Evolutionary conservation across 2,888 invertebrate species (phyloP).

Genomic region (Sinohyriopsis cumingii): DNA sequence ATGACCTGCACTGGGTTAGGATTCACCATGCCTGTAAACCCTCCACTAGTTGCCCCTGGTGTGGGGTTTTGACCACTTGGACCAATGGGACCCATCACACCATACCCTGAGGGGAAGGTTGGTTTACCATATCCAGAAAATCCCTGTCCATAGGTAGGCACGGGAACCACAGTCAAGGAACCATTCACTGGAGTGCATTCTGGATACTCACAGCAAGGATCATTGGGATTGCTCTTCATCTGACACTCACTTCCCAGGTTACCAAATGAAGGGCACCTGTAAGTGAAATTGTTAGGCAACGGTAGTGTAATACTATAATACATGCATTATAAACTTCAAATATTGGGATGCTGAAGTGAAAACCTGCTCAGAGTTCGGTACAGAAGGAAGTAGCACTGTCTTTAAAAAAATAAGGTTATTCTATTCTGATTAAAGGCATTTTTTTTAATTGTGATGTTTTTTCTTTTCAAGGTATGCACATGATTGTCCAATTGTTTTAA

Average conservation of each 20-base stretch:
- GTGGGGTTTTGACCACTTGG: too few relatives aligned
- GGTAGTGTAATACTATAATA: not conserved
- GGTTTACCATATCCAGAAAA: conserved; percentile 36
- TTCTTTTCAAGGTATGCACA: too few relatives aligned
- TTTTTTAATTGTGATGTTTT: too few relatives aligned
- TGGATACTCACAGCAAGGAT: conserved; percentile 48
- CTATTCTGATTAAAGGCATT: too few relatives aligned
- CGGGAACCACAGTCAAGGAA: conserved; percentile 28
- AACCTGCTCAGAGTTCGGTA: not conserved
- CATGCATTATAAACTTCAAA: not conserved
- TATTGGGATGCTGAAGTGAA: not conserved
- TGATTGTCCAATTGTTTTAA: too few relatives aligned
- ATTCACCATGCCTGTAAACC: too few relatives aligned
- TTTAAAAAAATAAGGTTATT: not conserved
- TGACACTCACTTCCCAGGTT: conserved; percentile 37
- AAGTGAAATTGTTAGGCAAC: not conserved
- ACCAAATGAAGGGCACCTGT: conserved; percentile 46
- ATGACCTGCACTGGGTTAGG: too few relatives aligned
- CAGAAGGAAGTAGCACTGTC: not conserved
- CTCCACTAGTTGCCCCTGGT: too few relatives aligned
- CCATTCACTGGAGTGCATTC: conserved; percentile 30
- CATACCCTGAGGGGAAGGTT: too few relatives aligned
- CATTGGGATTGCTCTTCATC: conserved; percentile 45
- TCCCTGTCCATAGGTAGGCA: conserved; percentile 51
- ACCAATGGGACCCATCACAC: too few relatives aligned